Percentiles rank a stretch among this genome's conserved stretches.
These are phyloP conservation scores for Euura saliciscinereae DNA, from an alignment of 1,140 invertebrate genomes.

Conservation along the genomic window DNA sequence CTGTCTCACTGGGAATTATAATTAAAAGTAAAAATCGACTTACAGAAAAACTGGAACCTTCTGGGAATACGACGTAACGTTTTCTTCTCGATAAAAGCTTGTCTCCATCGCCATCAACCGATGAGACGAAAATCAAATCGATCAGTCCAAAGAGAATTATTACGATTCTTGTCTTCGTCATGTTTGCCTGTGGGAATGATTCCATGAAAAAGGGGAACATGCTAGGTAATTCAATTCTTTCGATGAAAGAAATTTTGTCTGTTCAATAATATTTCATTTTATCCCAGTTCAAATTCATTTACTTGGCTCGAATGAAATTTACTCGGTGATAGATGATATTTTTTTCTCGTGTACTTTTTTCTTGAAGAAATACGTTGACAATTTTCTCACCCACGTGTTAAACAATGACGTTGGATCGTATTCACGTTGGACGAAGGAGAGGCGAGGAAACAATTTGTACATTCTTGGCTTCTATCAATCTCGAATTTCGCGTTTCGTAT, in stretches of 20 bases:
- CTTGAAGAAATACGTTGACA: too few species aligned
- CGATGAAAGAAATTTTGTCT: neutral
- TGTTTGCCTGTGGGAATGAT: constrained; percentile 4
- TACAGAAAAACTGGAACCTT: constrained; percentile 77
- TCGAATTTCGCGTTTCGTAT: neutral
- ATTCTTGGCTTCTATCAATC: neutral
- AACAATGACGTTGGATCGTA: too few species aligned
- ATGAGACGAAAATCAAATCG: constrained; percentile 28
- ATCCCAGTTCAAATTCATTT: too few species aligned
- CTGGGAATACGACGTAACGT: constrained; percentile 78
- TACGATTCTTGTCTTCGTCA: constrained; percentile 18
- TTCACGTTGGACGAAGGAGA: neutral
- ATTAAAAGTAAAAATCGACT: constrained; percentile 48
- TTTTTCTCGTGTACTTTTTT: too few species aligned
- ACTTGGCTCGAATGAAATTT: too few species aligned
- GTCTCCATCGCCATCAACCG: constrained; percentile 18
- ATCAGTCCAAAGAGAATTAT: constrained; percentile 24
- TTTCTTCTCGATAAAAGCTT: constrained; percentile 66
- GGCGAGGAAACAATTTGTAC: neutral
- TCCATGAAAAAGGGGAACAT: neutral
- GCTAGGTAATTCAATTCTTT: neutral
- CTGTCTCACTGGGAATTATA: constrained; percentile 15
- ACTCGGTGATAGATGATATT: too few species aligned
- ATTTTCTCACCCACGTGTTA: too few species aligned
- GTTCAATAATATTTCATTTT: too few species aligned